Base-by-base conservation (phyloP, 2,113 vertebrate genomes). In the Oreotragus oreotragus region DNA sequence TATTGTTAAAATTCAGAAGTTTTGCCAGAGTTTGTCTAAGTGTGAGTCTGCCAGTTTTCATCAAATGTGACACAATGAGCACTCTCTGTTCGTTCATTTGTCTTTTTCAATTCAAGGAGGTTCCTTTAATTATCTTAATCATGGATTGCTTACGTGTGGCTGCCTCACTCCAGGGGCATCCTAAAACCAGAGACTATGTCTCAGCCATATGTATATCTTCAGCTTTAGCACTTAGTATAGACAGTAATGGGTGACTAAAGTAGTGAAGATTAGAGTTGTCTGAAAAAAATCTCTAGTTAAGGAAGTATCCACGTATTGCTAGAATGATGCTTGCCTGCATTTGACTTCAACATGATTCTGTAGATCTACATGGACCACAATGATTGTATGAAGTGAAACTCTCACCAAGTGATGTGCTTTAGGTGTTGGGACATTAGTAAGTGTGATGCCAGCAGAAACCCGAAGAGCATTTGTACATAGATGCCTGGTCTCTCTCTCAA, bases 61-160 rank as follows among this genome's bases (percentile, higher is more conserved):
- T 79, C 77, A 92, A 91, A 51, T 79, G 27, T 88, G 80, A 81
- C 11, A 8, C 23, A 19, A 39, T 36, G 47, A 88, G 19, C 39
- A 80, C 25, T 91, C 80, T 76, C n/a, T 87, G n/a, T 79, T 91
- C 43, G 39, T 16, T 57, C 25, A n/a, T 86, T 53, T 73, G 17
- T 96, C 49, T 92, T 85, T 88, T 88, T 84, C 90, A 49, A 76
- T 90, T 88, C 64, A 88, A 77, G 47, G 28, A 79, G 21, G 9
- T 93, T 88, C 43, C n/a, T 95, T 92, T 33, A 77, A 58, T 92
- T 77, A 83, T 60, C 66, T 94, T 95, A 84, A 96, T 83, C 62
- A 64, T 28, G 62, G 79, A 51, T 77, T 86, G 81, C 43, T 91
- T 70, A 27, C 21, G 15, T 55, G 36, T 86, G 73, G 51, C 62